Base-by-base conservation (phyloP, 2,888 invertebrate genomes). In the Phymatocera aterrima region DNA sequence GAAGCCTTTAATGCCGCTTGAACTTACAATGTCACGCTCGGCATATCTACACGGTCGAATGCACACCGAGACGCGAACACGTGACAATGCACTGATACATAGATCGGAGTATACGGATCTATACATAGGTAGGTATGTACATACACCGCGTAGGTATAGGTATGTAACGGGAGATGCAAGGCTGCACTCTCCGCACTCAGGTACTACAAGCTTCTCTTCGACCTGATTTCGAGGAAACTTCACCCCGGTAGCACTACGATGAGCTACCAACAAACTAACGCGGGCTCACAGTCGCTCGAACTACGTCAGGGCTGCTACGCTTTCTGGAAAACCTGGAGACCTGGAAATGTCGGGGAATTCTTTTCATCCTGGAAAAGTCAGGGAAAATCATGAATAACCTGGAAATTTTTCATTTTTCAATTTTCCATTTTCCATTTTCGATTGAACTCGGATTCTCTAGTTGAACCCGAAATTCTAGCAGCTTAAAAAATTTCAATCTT, bases 1-100 rank as follows among this genome's bases (percentile, higher is more conserved):
- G 21, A 68, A 75, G 40, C 78, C 72, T 60, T 75, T 78, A 81
- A 81, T 78, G 79, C 82, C 78, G 80, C 80, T 85, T 83, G 82
- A 82, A 81, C 84, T 86, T 86, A 86, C 86, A 82, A 81, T 83
- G 82, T 83, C 86, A 86, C 86, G 86, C 83, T 83, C 84, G 80
- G 51, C 48, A 34, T 51, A 46, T 28, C 46, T n/a, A 43, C 34
- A 68, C 68, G 28, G 6, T 28, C 24, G 24, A 65, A 12, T 24
- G 3, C 31, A 43, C n/a, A 5, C 12, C 18, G 51, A 12, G 5
- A 18, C 18, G 51, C n/a, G n/a, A 15, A 61, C 8, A 34, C 34
- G 18, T 37, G 57, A n/a, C n/a, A 12, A 28, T 57, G 57, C n/a
- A 15, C 24, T 15, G 18, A 65, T 1, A 24, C 4, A 65, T 10